These are phyloP conservation scores for Brachionus rotundiformis DNA, from an alignment of 1,140 invertebrate genomes.

Conservation along the genomic window DNA sequence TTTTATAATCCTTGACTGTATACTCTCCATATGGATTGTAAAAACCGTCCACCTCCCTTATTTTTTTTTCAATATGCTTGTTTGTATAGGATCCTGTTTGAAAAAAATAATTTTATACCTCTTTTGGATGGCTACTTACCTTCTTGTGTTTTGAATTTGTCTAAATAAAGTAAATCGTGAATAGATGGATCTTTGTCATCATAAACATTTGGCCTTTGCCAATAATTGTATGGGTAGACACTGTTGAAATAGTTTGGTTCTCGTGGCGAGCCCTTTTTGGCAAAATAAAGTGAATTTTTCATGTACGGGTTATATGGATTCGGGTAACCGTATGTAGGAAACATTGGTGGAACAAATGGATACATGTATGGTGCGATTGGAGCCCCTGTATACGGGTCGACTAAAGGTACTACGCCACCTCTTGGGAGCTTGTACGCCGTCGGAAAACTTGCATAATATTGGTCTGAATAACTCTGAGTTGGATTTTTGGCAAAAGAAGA, in stretches of 20 bases:
- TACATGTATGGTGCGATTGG: slow-evolving; percentile 4
- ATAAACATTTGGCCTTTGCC: not conserved
- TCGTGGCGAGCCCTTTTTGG: slow-evolving; percentile 2
- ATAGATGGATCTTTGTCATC: slow-evolving; percentile 44
- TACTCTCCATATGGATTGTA: slow-evolving; percentile 47
- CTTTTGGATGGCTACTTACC: not conserved
- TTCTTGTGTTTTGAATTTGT: slow-evolving; percentile 38
- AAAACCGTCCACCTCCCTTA: slow-evolving; percentile 40
- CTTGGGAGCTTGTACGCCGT: slow-evolving; percentile 7
- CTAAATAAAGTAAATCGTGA: slow-evolving; percentile 41
- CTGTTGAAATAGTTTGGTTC: not conserved
- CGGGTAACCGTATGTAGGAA: slow-evolving; percentile 3
- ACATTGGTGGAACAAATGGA: not conserved
- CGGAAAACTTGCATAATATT: slow-evolving; percentile 42
- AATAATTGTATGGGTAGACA: slow-evolving; percentile 11
- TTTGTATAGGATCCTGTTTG: slow-evolving; percentile 10
- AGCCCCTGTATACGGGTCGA: not conserved
- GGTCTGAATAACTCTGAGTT: slow-evolving; percentile 43
- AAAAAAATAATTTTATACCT: not conserved
- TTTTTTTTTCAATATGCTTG: slow-evolving; percentile 11
- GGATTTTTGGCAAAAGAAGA: slow-evolving; percentile 49
- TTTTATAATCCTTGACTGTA: slow-evolving; percentile 40
- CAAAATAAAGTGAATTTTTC: slow-evolving; percentile 5
- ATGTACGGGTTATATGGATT: not conserved
- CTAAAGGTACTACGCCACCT: not conserved